Evolutionary conservation across 2,113 vertebrate species (phyloP).

Genomic region (Chroicocephalus ridibundus): DNA sequence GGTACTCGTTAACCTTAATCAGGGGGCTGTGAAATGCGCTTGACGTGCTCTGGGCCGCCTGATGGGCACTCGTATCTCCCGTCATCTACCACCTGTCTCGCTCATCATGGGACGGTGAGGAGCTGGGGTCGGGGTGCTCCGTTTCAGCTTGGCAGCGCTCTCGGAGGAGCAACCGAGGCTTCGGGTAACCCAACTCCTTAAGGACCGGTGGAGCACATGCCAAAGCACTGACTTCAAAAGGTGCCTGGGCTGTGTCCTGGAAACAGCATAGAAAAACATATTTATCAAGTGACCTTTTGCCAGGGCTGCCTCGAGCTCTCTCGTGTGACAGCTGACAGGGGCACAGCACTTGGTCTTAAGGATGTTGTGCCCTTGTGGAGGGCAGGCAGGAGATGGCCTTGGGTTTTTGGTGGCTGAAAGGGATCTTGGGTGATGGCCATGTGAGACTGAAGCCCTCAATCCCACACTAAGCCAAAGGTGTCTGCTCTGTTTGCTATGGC

Average conservation of each 20-base stretch:
- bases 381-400: not conserved
- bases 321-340: not conserved
- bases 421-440: not conserved
- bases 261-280: not conserved
- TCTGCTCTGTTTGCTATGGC: not conserved
- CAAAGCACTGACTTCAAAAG: not conserved
- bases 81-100: not conserved
- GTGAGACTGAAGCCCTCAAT: not conserved
- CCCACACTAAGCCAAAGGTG: not conserved
- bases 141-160: not conserved
- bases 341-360: not conserved
- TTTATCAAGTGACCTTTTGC: conserved; percentile 60
- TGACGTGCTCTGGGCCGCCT: not conserved
- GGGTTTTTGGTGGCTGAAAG: not conserved
- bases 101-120: not conserved
- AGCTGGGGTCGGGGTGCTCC: not conserved
- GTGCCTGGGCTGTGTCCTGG: conserved; percentile 4
- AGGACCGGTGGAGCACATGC: not conserved
- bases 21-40: not conserved
- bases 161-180: not conserved
- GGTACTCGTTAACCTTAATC: not conserved
- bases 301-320: not conserved
- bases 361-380: not conserved
- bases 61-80: not conserved
- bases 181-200: conserved; percentile 45